A percentile compares a stretch with the other conserved stretches of the same genome.
These are phyloP conservation scores for Sinotaia quadrata DNA, from an alignment of 2,888 invertebrate genomes.

Conservation along the genomic window DNA sequence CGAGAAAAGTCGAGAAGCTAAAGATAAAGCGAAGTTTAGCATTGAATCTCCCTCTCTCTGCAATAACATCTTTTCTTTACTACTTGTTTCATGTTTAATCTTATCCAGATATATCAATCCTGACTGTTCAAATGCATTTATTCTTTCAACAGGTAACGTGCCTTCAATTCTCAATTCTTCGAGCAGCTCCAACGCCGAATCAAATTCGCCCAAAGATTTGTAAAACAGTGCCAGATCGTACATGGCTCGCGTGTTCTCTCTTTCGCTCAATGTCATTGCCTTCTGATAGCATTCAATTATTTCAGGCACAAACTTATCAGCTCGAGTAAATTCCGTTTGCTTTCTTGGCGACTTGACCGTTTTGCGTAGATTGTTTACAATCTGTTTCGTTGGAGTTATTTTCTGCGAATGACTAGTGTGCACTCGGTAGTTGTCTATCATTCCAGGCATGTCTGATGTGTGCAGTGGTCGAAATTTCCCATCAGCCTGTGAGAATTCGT, in stretches of 20 bases:
- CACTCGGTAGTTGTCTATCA: no score
- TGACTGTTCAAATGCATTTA: slow-evolving; percentile 14
- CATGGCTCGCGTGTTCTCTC: slow-evolving; percentile 7
- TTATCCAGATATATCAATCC: slow-evolving; percentile 11
- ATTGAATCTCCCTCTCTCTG: slow-evolving; percentile 9
- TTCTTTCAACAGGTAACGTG: slow-evolving; percentile 2
- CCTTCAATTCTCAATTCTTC: background rate
- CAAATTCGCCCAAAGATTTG: slow-evolving; percentile 3
- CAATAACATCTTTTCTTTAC: background rate
- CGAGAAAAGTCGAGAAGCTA: slow-evolving; percentile 4
- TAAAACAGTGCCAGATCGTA: slow-evolving; percentile 19
- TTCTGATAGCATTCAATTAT: slow-evolving; percentile 2
- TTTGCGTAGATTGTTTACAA: no score
- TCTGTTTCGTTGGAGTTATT: no score
- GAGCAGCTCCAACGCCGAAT: background rate
- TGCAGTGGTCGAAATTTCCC: background rate
- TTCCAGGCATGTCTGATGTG: no score
- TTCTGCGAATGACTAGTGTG: no score
- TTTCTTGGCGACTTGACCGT: no score
- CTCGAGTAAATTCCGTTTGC: no score
- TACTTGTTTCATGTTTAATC: background rate
- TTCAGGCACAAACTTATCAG: slow-evolving; percentile 1
- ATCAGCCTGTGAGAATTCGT: no score
- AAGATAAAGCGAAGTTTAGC: slow-evolving; percentile 5
- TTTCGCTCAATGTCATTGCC: slow-evolving; percentile 11